Evolutionary conservation across 2,888 invertebrate species (phyloP), one percentile per base, ranked within the genome.

Genomic region (Xestia ashworthii): DNA sequence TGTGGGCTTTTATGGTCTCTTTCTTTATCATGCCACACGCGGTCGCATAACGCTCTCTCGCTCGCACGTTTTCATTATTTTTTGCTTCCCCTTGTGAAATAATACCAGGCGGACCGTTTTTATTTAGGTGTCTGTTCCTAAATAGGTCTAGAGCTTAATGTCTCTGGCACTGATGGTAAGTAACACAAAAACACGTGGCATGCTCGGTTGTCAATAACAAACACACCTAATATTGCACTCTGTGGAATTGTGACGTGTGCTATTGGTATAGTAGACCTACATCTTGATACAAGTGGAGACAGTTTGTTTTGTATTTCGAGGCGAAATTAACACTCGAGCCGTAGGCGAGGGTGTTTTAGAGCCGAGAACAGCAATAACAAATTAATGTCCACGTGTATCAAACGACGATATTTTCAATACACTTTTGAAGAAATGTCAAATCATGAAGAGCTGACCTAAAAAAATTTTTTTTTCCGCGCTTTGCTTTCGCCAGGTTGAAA

Each of bases 11-110:
- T 90, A 90, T 89, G 87, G 88, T 93, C 93, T 94, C 93, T 93
- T 92, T 96, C 93, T 91, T 91, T 92, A 92, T 93, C 91, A 92
- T 91, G 92, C 94, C 95, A 94, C 94, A 95, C 94, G 94, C 94
- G 94, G 91, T 90, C 92, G 93, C 94, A 94, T 94, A 91, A 90
- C 84, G 90, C 93, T 93, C 89, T 95, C 95, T 93, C 94, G 81
- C 90, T 95, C 94, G 93, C 94, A 94, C 96, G 89, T 94, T 96
- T 95, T 95, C 93, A 94, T 95, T 95, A 95, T 95, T 95, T 96
- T 96, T 96, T 95, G 94, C 94, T 95, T 93, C 94, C 95, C 95
- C 93, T 93, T 95, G 93, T 96, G 91, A 94, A 95, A 95, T 95
- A 94, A 94, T 93, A 93, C 95, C 94, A 94, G 95, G 93, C 94